A percentile compares a stretch with the other conserved stretches of the same genome.
Conservation (phyloP, 2,797 vertebrate genomes). For the Oceanodroma leucorhoa region DNA sequence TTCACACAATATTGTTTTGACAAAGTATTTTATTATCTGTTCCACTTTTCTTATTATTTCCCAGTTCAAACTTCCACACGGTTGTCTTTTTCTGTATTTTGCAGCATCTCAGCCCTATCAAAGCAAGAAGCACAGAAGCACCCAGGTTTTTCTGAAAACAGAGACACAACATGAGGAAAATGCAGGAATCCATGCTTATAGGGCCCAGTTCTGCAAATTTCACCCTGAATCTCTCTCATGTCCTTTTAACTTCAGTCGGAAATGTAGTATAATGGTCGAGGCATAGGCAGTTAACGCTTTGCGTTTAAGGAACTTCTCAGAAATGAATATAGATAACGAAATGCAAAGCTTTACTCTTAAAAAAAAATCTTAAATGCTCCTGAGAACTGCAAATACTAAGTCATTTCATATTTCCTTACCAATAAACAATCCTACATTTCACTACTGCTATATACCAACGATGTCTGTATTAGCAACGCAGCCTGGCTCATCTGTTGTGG, state of each 20-base stretch:
- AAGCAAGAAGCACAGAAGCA: neutral
- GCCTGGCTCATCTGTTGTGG: neutral
- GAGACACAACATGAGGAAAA: neutral
- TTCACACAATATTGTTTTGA: neutral
- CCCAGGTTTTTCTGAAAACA: neutral
- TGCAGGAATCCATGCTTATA: neutral
- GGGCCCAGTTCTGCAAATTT: neutral
- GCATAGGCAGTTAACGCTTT: neutral
- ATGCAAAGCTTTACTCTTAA: neutral
- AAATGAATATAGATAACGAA: neutral
- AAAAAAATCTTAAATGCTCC: neutral
- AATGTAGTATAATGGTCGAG: fast-evolving
- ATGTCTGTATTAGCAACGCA: neutral
- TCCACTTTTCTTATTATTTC: neutral
- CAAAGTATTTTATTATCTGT: neutral
- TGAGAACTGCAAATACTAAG: neutral
- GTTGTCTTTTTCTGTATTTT: neutral
- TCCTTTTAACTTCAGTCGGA: neutral
- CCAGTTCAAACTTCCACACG: neutral
- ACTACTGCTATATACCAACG: neutral
- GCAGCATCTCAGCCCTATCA: neutral
- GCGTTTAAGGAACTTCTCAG: neutral
- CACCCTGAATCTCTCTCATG: fast-evolving
- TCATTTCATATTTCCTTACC: neutral
- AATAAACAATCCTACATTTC: neutral